phyloP scores from a whole-genome alignment of 2,888 invertebrate species.

The Magallana nippona region DNA sequence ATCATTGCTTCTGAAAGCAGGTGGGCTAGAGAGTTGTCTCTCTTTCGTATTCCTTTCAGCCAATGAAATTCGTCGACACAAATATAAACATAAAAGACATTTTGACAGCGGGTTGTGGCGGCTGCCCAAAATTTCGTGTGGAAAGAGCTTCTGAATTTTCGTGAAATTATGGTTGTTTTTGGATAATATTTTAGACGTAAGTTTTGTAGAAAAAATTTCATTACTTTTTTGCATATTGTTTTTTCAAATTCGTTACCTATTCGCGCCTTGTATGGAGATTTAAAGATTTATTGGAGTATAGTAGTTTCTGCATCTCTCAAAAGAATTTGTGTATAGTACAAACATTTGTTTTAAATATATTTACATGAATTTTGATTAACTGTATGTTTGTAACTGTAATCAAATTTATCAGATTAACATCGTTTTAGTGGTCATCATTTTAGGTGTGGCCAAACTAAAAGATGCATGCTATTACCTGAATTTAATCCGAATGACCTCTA shows the following conservation, averaged over 20 bases:
- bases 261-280: no score
- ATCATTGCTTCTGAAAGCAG: no score
- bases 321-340: no score
- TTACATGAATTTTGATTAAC: no score
- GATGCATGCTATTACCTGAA: constrained; percentile 25
- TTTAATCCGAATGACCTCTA: constrained; percentile 11
- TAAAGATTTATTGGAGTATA: no score
- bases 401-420: no score
- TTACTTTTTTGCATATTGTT: background rate
- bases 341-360: no score
- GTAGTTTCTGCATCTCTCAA: no score
- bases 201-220: background rate
- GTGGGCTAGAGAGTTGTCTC: constrained; percentile 12
- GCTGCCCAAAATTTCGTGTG: constrained; percentile 25
- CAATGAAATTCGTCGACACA: constrained; percentile 50
- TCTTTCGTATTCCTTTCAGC: constrained; percentile 8
- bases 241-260: no score
- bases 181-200: background rate
- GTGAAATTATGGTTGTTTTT: background rate
- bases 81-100: constrained; percentile 50
- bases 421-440: no score
- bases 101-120: constrained; percentile 47
- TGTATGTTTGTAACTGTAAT: no score
- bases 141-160: background rate
- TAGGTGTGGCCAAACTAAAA: background rate